Evolutionary conservation across 2,113 vertebrate genomes (phyloP).

Genomic region (Sceloporus tristichus): DNA sequence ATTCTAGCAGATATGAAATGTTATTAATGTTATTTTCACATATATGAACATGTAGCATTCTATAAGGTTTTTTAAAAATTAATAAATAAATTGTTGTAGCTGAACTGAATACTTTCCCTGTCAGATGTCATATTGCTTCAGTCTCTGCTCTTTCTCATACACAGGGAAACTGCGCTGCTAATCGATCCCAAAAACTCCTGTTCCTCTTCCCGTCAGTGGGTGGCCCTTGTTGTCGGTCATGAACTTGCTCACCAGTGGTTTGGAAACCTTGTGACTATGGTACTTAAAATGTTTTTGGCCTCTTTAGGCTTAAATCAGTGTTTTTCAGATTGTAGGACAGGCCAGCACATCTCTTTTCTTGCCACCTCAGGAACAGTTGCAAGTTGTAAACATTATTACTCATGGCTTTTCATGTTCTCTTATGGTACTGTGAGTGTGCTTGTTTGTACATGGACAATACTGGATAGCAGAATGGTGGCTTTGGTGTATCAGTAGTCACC

Average conservation of each 20-base stretch:
- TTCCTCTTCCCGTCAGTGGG: constrained; percentile 97
- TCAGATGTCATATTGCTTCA: not conserved
- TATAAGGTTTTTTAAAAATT: constrained; percentile 3
- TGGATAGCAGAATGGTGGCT: not conserved
- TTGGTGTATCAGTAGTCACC: not conserved
- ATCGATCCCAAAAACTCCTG: constrained; percentile 98
- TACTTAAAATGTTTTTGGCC: constrained; percentile 76
- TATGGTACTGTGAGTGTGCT: not conserved
- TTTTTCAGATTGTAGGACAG: constrained; percentile 15
- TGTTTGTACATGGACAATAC: not conserved
- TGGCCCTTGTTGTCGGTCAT: constrained; percentile 97
- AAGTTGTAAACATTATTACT: not conserved
- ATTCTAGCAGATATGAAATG: constrained; percentile 39
- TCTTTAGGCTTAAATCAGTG: not conserved
- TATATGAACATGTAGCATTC: not conserved
- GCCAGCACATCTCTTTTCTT: not conserved
- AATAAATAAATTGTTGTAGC: constrained; percentile 18
- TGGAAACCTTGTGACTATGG: constrained; percentile 99
- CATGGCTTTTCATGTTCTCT: not conserved
- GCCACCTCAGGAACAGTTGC: too few relatives aligned
- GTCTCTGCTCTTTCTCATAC: constrained; percentile 19
- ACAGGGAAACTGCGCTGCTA: constrained; percentile 95
- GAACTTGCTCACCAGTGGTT: constrained; percentile 99
- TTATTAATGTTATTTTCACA: constrained; percentile 10
- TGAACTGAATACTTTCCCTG: constrained; percentile 32